These are phyloP conservation scores for Setophaga petechia DNA, from an alignment of 2,113 vertebrate genomes.

Conservation along the genomic window DNA sequence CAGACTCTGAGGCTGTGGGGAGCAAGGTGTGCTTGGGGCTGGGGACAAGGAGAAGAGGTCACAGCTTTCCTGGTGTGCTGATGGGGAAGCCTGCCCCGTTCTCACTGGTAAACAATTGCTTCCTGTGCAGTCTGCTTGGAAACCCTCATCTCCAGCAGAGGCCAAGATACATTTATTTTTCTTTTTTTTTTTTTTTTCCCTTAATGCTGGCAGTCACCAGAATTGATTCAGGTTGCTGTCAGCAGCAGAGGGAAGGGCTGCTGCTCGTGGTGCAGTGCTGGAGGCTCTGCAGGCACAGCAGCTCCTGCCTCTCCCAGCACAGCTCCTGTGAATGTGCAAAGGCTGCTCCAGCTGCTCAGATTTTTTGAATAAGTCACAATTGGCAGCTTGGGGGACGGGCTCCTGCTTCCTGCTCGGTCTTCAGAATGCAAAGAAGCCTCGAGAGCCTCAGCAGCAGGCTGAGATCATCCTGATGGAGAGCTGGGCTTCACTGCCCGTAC, in stretches of 20 bases:
- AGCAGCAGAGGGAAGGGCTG: not conserved
- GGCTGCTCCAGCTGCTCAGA: slow-evolving; percentile 13
- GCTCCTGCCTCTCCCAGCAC: not conserved
- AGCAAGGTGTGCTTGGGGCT: not conserved
- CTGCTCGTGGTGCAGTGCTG: not conserved
- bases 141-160: not conserved
- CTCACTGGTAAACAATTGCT: not conserved
- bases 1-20: not conserved
- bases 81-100: rapidly evolving
- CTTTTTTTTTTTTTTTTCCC: rapidly evolving
- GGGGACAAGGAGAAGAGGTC: not conserved
- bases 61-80: not conserved
- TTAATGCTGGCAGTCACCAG: not conserved
- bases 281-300: slow-evolving; percentile 9
- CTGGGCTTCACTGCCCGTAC: not conserved
- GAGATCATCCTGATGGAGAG: not conserved
- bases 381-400: not conserved
- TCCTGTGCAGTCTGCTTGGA: not conserved
- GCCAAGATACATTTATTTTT: not conserved
- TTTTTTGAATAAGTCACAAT: slow-evolving; percentile 23
- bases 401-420: slow-evolving; percentile 2
- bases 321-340: not conserved
- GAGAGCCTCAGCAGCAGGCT: not conserved
- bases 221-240: not conserved
- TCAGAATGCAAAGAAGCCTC: not conserved